Percentiles rank a stretch among this genome's conserved stretches.
These are phyloP conservation scores for Cinclus cinclus DNA, from an alignment of 2,113 vertebrate species.

Conservation along the genomic window DNA sequence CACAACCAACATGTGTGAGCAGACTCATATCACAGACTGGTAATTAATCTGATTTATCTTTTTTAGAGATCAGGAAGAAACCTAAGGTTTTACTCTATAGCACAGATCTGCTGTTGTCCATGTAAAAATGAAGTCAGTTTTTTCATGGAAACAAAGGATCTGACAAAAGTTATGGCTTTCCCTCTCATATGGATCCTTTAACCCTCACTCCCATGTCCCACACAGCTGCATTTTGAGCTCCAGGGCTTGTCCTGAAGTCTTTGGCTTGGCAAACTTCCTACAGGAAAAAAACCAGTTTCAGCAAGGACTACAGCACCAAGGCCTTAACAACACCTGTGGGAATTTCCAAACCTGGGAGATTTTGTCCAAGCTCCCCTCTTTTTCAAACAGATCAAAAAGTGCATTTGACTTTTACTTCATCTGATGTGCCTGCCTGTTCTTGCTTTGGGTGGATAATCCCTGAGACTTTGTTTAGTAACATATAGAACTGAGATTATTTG, in stretches of 20 bases:
- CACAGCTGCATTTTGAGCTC: background rate
- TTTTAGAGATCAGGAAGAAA: background rate
- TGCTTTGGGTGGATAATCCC: background rate
- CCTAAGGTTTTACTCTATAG: background rate
- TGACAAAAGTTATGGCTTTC: background rate
- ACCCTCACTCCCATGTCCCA: background rate
- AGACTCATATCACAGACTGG: background rate
- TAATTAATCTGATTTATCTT: background rate
- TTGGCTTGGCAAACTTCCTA: background rate
- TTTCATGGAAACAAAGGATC: background rate
- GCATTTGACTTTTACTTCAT: background rate
- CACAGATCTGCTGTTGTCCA: background rate
- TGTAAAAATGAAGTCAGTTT: background rate
- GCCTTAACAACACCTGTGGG: background rate
- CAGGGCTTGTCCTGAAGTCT: background rate
- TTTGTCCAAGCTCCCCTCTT: background rate
- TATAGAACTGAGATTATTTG: fast-evolving
- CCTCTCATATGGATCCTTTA: background rate
- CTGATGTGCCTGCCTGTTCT: background rate
- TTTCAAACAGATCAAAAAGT: background rate
- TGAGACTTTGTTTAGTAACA: background rate
- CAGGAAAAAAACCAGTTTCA: background rate
- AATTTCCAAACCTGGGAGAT: background rate
- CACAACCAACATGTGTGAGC: background rate
- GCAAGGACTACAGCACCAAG: background rate